Conservation (phyloP, 2,113 vertebrate genomes). For the Octodon degus region DNA sequence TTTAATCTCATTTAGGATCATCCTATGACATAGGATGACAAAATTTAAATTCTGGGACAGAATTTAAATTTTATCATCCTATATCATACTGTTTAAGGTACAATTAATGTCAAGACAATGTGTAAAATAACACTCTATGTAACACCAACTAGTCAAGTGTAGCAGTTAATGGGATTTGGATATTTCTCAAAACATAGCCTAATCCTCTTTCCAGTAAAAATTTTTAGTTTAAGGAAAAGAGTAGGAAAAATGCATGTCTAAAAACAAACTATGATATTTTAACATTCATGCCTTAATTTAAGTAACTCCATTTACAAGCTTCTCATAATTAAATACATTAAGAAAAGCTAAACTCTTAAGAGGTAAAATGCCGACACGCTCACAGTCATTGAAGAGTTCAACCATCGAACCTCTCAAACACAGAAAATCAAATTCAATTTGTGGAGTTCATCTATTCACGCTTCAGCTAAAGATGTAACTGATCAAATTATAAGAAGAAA, state of each 20-base stretch:
- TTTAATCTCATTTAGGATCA: not conserved
- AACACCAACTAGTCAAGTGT: conserved; percentile 13
- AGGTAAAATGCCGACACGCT: conserved; percentile 1
- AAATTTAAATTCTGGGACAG: too few species aligned
- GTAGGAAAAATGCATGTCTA: not conserved
- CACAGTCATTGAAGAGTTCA: not conserved
- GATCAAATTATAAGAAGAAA: conserved; percentile 34
- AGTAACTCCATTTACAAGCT: not conserved
- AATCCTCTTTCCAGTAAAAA: not conserved
- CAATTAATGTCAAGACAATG: conserved; percentile 15
- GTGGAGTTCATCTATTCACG: not conserved
- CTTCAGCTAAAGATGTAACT: not conserved
- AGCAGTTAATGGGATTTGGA: not conserved
- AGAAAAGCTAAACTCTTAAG: not conserved
- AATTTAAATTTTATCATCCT: not conserved
- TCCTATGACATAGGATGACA: too few species aligned
- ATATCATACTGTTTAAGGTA: not conserved
- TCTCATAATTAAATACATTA: conserved; percentile 10
- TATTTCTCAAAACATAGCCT: not conserved
- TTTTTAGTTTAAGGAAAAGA: not conserved
- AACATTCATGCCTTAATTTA: not conserved
- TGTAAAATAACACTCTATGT: not conserved
- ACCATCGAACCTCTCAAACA: not conserved
- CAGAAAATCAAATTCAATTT: conserved; percentile 5
- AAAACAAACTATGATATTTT: not conserved